Percentiles rank a stretch among this genome's conserved stretches.
Conservation (phyloP, 1,140 invertebrate genomes). For the Drosophila cardini region DNA sequence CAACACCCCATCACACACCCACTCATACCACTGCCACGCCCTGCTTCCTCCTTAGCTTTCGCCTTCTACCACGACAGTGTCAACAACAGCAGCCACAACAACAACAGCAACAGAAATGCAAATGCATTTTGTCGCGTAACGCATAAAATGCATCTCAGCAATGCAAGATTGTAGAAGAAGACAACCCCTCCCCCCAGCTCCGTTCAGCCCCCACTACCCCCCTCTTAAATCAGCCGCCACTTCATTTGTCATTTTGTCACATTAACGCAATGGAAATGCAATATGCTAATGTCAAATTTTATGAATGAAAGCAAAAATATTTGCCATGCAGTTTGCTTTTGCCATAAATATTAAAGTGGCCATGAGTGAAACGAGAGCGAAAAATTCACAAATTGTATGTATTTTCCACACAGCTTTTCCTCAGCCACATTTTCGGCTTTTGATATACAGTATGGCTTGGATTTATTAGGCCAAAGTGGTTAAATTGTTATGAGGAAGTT, state of each 20-base stretch:
- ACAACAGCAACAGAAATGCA: slow-evolving; percentile 55
- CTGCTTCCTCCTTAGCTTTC: not conserved
- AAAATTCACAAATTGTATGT: not conserved
- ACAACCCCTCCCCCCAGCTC: not conserved
- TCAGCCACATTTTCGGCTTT: no score
- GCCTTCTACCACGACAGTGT: slow-evolving; percentile 12
- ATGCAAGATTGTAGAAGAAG: slow-evolving; percentile 3
- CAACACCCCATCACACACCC: slow-evolving; percentile 13
- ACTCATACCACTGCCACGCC: slow-evolving; percentile 12
- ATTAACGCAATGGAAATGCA: slow-evolving; percentile 83
- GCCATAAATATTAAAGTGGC: slow-evolving; percentile 59
- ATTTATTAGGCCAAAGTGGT: no score
- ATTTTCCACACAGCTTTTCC: not conserved
- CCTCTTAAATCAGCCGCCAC: slow-evolving; percentile 33
- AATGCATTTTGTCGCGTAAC: slow-evolving; percentile 72
- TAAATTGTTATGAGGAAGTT: no score
- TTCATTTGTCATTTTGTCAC: slow-evolving; percentile 83
- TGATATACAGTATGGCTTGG: no score
- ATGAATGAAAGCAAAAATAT: slow-evolving; percentile 75
- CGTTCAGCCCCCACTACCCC: not conserved
- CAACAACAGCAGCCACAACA: slow-evolving; percentile 42
- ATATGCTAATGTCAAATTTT: slow-evolving; percentile 82
- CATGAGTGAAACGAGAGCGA: not conserved
- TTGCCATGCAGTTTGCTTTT: slow-evolving; percentile 48
- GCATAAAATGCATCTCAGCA: slow-evolving; percentile 61